Evolutionary conservation across 2,888 invertebrate species (phyloP), one percentile per base, ranked within the genome.

Genomic region (Caenorhabditis sp.): DNA sequence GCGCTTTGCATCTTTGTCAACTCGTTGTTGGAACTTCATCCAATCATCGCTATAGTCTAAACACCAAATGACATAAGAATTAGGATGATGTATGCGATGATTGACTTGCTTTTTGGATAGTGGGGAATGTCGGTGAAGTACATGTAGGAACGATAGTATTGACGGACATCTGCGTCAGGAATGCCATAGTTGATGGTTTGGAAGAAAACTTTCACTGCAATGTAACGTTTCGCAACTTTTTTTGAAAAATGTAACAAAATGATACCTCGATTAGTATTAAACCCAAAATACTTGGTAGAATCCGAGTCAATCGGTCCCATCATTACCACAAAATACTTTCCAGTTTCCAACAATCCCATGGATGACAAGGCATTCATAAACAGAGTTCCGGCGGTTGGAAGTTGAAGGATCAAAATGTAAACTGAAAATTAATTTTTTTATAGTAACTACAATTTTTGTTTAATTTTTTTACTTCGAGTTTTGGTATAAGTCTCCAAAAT

Each of bases 11-110:
- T 74, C 62, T 6, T 69, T 47, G 26, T 68, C 50, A 13, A 81
- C 64, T 26, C 78, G 26, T 13, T 47, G 64, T 67, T 69, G 80
- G 53, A 83, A 78, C n/a, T 40, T 55, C 0, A 47, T 28, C 78
- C 80, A 83, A 26, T 80, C 78, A n/a, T 80, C 65, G 40, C 77
- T 81, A 35, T 60, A 82, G 55, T 80, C 80, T 82, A 76, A 67
- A 82, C 51, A 15, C 47, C 70, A 76, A 64, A 81, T 20, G 65
- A 37, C 50, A n/a, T n/a, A n/a, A n/a, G n/a, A n/a, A n/a, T n/a
- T n/a, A n/a, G n/a, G 55, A 61, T 24, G 35, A 62, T 32, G 32
- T 32, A 6, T 32, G 32, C 32, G 32, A 32, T 32, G 32, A 32
- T 32, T 68, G 58, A 69, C 44, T 65, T 24, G 50, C 72, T 47